Conservation (phyloP, 2,888 invertebrate genomes). For the Pristionchus entomophagus region DNA sequence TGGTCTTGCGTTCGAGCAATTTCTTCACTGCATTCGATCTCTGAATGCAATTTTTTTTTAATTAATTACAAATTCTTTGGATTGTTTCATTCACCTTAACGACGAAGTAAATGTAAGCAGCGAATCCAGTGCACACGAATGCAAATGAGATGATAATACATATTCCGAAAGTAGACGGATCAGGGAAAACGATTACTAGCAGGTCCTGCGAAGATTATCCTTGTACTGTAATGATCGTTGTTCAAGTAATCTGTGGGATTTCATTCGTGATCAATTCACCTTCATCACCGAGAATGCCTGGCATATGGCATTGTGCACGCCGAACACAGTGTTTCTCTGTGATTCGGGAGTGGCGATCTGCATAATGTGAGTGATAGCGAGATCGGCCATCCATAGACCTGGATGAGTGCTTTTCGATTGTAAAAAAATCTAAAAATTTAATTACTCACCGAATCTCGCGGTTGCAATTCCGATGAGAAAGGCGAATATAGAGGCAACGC, state of each 20-base stretch:
- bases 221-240: not conserved
- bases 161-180: conserved; percentile 51
- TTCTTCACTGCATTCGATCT: too few relatives aligned
- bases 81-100: conserved; percentile 31
- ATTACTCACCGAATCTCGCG: conserved; percentile 59
- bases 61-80: not conserved
- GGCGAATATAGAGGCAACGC: conserved; percentile 64
- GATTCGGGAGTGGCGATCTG: conserved; percentile 66
- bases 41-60: too few relatives aligned
- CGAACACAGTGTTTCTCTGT: too few relatives aligned
- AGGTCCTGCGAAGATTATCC: conserved; percentile 52
- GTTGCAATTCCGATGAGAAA: conserved; percentile 68
- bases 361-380: conserved; percentile 72
- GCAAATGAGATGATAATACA: conserved; percentile 52
- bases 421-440: not conserved
- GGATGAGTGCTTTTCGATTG: not conserved
- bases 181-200: conserved; percentile 51
- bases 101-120: conserved; percentile 59
- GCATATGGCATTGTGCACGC: conserved; percentile 70
- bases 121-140: conserved; percentile 54
- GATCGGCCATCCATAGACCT: conserved; percentile 71
- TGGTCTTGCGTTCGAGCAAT: too few relatives aligned
- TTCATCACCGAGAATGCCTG: conserved; percentile 66
- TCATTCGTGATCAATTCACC: conserved; percentile 17
- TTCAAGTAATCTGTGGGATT: not conserved